Conservation (phyloP, 2,888 invertebrate genomes). For the Thereva nobilitata region DNA sequence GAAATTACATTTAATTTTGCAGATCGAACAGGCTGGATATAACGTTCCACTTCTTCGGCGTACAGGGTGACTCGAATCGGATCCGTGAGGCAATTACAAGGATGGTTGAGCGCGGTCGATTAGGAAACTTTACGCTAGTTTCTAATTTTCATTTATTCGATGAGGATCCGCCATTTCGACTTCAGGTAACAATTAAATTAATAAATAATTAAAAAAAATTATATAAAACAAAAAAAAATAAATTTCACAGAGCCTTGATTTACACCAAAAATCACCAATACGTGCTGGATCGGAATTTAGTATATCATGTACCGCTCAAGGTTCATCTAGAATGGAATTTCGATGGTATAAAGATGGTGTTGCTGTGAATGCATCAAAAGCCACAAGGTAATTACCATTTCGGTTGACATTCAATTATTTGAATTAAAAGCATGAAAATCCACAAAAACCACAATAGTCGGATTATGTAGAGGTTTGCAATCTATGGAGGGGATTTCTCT, state of each 20-base stretch:
- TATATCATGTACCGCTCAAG: conserved; percentile 76
- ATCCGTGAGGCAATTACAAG: conserved; percentile 60
- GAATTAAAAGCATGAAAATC: conserved; percentile 21
- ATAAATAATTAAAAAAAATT: background rate
- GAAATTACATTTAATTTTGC: conserved; percentile 15
- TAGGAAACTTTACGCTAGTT: conserved; percentile 65
- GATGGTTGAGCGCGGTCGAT: conserved; percentile 65
- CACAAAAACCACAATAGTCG: background rate
- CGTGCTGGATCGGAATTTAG: conserved; percentile 78
- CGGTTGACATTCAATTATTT: conserved; percentile 9
- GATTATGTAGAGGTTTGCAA: too few relatives aligned
- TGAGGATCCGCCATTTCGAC: conserved; percentile 71
- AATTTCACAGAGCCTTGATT: conserved; percentile 59
- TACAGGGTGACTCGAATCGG: conserved; percentile 57
- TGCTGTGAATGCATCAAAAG: conserved; percentile 73
- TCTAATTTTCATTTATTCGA: conserved; percentile 71
- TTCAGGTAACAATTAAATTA: conserved; percentile 63
- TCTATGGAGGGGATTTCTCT: too few relatives aligned
- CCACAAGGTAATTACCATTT: conserved; percentile 65
- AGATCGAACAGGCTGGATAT: conserved; percentile 60
- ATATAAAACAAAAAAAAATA: too few relatives aligned
- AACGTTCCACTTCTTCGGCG: conserved; percentile 60
- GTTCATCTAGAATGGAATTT: conserved; percentile 74
- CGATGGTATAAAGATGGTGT: conserved; percentile 83
- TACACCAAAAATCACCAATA: conserved; percentile 61